These are phyloP conservation scores for Ylistrum balloti DNA, from an alignment of 1,140 invertebrate genomes.

Conservation along the genomic window DNA sequence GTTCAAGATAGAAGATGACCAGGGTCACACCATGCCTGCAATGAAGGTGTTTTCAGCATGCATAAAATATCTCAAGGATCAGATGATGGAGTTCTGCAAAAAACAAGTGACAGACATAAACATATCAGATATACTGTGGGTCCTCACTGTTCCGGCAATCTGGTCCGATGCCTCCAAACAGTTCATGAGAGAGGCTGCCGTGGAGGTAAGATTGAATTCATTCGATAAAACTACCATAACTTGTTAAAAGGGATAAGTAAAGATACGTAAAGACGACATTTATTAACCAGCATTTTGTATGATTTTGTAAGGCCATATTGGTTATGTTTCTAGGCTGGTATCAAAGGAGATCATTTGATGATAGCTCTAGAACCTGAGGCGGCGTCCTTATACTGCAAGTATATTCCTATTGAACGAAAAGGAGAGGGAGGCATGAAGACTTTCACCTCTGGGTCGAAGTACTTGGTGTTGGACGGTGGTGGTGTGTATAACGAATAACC, in stretches of 20 bases:
- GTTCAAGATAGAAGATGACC: conserved; percentile 41
- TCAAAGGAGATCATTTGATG: conserved; percentile 45
- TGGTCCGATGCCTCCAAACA: neutral
- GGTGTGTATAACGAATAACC: conserved; percentile 23
- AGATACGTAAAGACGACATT: no score
- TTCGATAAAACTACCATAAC: no score
- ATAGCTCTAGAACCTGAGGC: conserved; percentile 59
- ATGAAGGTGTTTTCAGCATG: conserved; percentile 37
- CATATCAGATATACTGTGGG: neutral
- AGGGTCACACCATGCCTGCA: conserved; percentile 43
- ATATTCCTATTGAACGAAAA: conserved; percentile 15
- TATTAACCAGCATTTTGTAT: no score
- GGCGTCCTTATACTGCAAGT: conserved; percentile 59
- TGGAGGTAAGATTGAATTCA: neutral
- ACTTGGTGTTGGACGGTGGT: conserved; percentile 50
- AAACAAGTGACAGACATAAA: neutral
- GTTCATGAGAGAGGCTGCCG: neutral
- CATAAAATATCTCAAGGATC: conserved; percentile 50
- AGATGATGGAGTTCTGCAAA: conserved; percentile 39
- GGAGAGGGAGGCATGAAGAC: neutral
- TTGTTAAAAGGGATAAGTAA: no score
- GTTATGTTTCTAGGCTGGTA: conserved; percentile 52
- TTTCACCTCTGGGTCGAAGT: conserved; percentile 44
- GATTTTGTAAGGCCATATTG: no score
- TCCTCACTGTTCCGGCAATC: neutral